phyloP scores from a whole-genome alignment of 2,797 vertebrate genomes.

The Ceryle rudis region DNA sequence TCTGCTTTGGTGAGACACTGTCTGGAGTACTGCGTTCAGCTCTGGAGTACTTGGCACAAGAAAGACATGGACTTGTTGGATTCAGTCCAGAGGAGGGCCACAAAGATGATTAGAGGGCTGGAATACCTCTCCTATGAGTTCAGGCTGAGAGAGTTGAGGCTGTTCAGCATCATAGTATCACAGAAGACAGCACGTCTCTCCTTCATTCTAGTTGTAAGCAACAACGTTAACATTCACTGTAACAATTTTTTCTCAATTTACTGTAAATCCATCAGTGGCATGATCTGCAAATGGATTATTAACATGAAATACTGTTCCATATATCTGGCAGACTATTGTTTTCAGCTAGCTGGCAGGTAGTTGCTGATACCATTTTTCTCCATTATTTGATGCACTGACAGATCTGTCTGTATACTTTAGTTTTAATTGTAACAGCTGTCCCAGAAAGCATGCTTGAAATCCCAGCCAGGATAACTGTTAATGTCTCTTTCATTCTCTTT shows the following conservation, averaged over 20 bases:
- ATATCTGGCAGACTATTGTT: background rate
- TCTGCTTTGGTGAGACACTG: no score
- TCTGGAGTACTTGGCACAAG: no score
- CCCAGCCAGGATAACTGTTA: background rate
- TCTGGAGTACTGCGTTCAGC: no score
- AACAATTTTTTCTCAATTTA: background rate
- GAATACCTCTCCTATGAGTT: no score
- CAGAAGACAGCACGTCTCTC: background rate
- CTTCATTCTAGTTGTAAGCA: background rate
- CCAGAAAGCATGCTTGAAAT: conserved; percentile 1
- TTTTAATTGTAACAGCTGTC: background rate
- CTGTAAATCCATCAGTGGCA: background rate
- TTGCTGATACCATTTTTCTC: background rate
- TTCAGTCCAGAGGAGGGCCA: no score
- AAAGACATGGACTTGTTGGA: no score
- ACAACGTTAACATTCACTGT: background rate
- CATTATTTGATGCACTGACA: background rate
- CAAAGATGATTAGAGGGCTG: no score
- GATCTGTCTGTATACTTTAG: background rate
- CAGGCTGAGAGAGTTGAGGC: no score
- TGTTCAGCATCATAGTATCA: no score
- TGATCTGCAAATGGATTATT: background rate
- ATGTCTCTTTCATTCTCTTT: background rate
- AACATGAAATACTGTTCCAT: background rate
- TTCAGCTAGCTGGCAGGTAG: background rate